Evolutionary conservation across 1,140 invertebrate species (phyloP), one percentile per base, ranked within the genome.

Genomic region (Penaeus indicus): DNA sequence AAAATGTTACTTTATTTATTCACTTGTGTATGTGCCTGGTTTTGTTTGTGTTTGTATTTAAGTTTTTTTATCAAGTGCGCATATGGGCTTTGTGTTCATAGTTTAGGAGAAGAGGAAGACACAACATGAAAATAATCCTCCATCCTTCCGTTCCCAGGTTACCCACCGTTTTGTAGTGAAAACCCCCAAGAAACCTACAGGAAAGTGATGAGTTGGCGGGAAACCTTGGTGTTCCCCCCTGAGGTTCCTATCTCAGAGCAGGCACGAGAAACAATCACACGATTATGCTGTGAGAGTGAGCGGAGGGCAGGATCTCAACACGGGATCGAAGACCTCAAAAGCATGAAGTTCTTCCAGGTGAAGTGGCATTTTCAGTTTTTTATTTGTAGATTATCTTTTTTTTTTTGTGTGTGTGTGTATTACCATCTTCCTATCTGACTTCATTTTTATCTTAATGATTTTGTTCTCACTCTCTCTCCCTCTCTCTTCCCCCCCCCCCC

Each of bases 151-250:
- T 84, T 42, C 91, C 18, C 91, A 96, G 96, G 99, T 72, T 99
- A 99, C 94, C 99, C 99, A 90, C 99, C 99, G 64, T 99, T 99
- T 93, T 99, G 99, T 93, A 99, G 98, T 62, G 99, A 99, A 93
- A 99, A 98, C 92, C 98, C 99, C 21, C 98, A 99, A 93, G 99
- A 99, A 94, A 99, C 99, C 25, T 99, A 99, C 94, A 95, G 97
- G 83, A 99, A 99, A 95, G 98, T 99, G 79, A 99, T 99, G 97
- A 99, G 98, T 92, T 99, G 99, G 99, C 94, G 97, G 90, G 98
- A 99, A 92, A 99, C 98, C 3, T 94, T 99, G 72, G 96, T 98
- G 47, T 99, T 99, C 93, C 99, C 99, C 18, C 98, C 98, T 3
- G 99, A 99, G 95, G 97, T 99, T 91, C 99, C 99, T 85, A 99